These are phyloP conservation scores for Cynopterus brachyotis DNA, from an alignment of 2,113 vertebrate species.

Conservation along the genomic window DNA sequence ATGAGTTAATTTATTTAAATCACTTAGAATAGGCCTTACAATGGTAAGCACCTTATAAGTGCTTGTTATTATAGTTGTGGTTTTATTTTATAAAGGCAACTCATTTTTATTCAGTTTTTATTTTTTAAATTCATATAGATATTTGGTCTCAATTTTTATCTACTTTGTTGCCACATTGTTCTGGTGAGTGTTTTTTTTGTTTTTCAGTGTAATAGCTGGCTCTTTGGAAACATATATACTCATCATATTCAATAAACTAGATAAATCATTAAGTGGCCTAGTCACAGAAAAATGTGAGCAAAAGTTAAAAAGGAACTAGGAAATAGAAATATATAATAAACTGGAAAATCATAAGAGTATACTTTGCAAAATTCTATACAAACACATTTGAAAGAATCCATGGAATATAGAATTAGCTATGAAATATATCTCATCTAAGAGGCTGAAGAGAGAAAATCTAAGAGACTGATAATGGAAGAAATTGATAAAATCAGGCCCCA, in stretches of 20 bases:
- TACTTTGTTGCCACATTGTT: neutral
- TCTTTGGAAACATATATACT: neutral
- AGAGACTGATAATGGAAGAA: neutral
- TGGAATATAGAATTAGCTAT: neutral
- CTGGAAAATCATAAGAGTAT: neutral
- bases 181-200: neutral
- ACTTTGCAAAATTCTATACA: neutral
- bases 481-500: neutral
- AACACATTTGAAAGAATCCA: neutral
- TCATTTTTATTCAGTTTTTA: neutral
- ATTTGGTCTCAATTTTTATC: neutral
- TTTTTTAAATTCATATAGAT: neutral
- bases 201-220: neutral
- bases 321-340: constrained; percentile 5
- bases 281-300: neutral
- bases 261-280: neutral
- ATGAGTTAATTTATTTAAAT: constrained; percentile 35
- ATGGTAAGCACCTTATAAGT: neutral
- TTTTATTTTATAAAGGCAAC: neutral
- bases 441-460: neutral
- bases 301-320: neutral
- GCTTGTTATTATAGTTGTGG: neutral
- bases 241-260: neutral
- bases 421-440: neutral
- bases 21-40: neutral